These are phyloP conservation scores for Argyresthia goedartella DNA, from an alignment of 2,888 invertebrate species.

Conservation along the genomic window DNA sequence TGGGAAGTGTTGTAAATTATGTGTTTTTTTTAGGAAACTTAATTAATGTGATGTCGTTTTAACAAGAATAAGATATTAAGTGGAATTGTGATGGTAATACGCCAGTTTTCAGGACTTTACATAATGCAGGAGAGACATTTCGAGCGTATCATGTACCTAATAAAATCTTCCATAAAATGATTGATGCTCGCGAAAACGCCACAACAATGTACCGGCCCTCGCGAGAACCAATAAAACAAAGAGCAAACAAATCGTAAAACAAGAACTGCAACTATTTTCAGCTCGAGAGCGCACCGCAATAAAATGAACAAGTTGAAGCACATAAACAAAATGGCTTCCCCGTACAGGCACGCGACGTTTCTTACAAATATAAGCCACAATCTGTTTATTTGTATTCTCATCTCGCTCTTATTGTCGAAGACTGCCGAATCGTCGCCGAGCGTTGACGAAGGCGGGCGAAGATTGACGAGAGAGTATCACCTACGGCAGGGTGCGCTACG, in stretches of 20 bases:
- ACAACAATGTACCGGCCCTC: not conserved
- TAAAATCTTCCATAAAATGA: too few species aligned
- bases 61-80: too few species aligned
- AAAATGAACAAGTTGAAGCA: conserved; percentile 20
- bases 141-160: too few species aligned
- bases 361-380: conserved; percentile 48
- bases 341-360: conserved; percentile 48
- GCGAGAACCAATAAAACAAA: conserved; percentile 21
- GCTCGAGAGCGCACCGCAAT: conserved; percentile 6
- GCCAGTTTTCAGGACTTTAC: too few species aligned
- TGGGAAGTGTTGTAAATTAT: too few species aligned
- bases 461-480: conserved; percentile 71
- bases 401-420: conserved; percentile 57
- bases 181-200: too few species aligned
- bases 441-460: conserved; percentile 44
- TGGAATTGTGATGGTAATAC: too few species aligned
- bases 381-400: conserved; percentile 62
- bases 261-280: conserved; percentile 20
- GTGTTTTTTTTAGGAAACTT: too few species aligned
- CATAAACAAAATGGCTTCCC: conserved; percentile 60
- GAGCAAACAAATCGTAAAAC: conserved; percentile 32
- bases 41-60: too few species aligned
- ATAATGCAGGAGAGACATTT: too few species aligned
- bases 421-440: conserved; percentile 46
- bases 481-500: conserved; percentile 78